phyloP scores from a whole-genome alignment of 2,113 vertebrate genomes.

The Excalfactoria chinensis region DNA sequence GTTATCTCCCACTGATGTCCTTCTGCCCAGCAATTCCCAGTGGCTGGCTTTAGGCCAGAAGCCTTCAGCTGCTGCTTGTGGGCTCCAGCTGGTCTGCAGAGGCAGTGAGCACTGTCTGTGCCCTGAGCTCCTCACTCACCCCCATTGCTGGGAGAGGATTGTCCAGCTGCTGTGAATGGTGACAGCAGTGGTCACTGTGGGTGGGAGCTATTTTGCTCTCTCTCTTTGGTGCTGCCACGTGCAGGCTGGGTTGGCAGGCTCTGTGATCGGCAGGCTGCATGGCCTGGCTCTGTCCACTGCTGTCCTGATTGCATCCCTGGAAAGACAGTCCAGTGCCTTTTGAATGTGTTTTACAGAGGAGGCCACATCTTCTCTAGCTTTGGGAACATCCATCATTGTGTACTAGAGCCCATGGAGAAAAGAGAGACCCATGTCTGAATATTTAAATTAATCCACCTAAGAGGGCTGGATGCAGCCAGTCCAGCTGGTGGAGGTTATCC shows the following conservation, averaged over 20 bases:
- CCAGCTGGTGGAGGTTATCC: not conserved
- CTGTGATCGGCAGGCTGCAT: not conserved
- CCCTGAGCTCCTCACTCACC: not conserved
- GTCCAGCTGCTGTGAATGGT: not conserved
- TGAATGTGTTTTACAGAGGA: not conserved
- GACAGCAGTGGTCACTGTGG: not conserved
- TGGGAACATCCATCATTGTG: not conserved
- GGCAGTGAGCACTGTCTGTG: not conserved
- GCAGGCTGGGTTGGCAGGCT: not conserved
- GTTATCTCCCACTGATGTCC: not conserved
- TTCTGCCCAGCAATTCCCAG: not conserved
- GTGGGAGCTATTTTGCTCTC: not conserved
- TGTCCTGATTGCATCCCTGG: not conserved
- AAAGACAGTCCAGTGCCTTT: not conserved
- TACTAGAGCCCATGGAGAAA: not conserved
- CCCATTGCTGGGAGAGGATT: not conserved
- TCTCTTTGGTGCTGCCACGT: not conserved
- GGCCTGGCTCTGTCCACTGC: not conserved
- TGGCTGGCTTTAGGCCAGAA: not conserved
- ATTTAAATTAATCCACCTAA: not conserved
- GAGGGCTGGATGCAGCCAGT: not conserved
- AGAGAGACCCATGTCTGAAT: not conserved
- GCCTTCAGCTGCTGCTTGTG: constrained; percentile 1
- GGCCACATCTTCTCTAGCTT: not conserved
- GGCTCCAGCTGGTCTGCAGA: not conserved